Conservation (phyloP, 1,140 invertebrate species). For the Epicauta chinensis region DNA sequence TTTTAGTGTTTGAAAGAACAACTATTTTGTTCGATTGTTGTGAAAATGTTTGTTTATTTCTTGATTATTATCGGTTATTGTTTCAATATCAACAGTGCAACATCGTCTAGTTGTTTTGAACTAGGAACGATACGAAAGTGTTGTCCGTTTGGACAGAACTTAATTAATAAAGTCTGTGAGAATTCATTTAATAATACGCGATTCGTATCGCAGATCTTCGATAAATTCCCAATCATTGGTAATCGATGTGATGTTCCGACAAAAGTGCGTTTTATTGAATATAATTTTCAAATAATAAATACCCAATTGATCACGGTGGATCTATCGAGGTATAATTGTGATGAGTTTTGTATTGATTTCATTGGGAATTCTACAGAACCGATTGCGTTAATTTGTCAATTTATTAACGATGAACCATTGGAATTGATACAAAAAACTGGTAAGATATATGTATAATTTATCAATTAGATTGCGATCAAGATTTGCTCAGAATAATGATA, state of each 20-base stretch:
- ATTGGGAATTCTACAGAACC: neutral
- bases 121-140: slow-evolving; percentile 1
- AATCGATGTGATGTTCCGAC: neutral
- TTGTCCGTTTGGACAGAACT: slow-evolving; percentile 7
- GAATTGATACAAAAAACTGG: neutral
- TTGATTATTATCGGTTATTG: neutral
- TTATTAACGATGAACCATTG: neutral
- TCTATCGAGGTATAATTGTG: neutral
- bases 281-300: neutral
- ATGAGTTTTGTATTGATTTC: slow-evolving; percentile 2
- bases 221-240: neutral
- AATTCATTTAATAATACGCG: too few species aligned
- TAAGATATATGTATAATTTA: too few species aligned
- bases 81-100: neutral
- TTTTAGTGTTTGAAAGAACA: too few species aligned
- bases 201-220: too few species aligned
- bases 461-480: too few species aligned
- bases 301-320: neutral
- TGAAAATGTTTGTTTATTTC: neutral
- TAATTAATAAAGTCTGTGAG: slow-evolving; percentile 4
- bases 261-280: neutral
- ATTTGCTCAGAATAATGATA: too few species aligned
- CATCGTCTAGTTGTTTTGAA: neutral
- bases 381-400: neutral
- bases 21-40: too few species aligned